A percentile compares a stretch with the other conserved stretches of the same genome.
phyloP scores from a whole-genome alignment of 2,113 vertebrate species.

The Thymallus thymallus region DNA sequence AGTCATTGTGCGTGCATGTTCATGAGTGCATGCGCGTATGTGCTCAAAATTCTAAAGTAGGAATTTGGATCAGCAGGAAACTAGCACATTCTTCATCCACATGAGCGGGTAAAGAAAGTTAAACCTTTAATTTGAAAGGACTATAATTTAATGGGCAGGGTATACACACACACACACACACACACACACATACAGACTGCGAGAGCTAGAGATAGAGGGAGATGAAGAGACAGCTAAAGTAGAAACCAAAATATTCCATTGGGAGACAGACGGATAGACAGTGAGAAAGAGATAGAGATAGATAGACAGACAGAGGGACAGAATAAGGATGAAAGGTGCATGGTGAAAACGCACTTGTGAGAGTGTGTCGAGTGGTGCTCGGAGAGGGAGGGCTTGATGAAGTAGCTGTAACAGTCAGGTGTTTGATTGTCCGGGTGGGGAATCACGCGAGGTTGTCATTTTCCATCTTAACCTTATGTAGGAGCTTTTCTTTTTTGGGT shows the following conservation, averaged over 20 bases:
- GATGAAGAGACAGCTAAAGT: slow-evolving; percentile 4
- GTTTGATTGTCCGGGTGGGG: slow-evolving; percentile 57
- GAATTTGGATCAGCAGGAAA: slow-evolving; percentile 76
- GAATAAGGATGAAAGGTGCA: neutral
- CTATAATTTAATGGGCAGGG: slow-evolving; percentile 86
- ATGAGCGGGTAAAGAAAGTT: slow-evolving; percentile 80
- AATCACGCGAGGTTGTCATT: slow-evolving; percentile 67
- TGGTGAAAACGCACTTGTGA: slow-evolving; percentile 31
- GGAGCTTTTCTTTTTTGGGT: slow-evolving; percentile 44
- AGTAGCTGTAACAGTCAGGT: slow-evolving; percentile 69
- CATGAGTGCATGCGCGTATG: neutral
- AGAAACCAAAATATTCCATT: slow-evolving; percentile 16
- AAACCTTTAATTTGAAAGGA: slow-evolving; percentile 84
- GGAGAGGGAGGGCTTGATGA: slow-evolving; percentile 47
- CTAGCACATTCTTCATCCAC: slow-evolving; percentile 79
- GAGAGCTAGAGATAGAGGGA: slow-evolving; percentile 52
- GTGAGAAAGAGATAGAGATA: slow-evolving; percentile 26
- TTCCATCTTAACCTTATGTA: slow-evolving; percentile 66
- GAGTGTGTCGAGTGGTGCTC: slow-evolving; percentile 9
- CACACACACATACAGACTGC: slow-evolving; percentile 12
- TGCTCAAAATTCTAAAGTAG: slow-evolving; percentile 62
- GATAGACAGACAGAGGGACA: slow-evolving; percentile 31
- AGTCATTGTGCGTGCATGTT: slow-evolving; percentile 49
- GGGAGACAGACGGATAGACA: slow-evolving; percentile 37
- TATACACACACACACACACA: slow-evolving; percentile 57